phyloP scores from a whole-genome alignment of 2,113 vertebrate genomes.

The Hystrix brachyura region DNA sequence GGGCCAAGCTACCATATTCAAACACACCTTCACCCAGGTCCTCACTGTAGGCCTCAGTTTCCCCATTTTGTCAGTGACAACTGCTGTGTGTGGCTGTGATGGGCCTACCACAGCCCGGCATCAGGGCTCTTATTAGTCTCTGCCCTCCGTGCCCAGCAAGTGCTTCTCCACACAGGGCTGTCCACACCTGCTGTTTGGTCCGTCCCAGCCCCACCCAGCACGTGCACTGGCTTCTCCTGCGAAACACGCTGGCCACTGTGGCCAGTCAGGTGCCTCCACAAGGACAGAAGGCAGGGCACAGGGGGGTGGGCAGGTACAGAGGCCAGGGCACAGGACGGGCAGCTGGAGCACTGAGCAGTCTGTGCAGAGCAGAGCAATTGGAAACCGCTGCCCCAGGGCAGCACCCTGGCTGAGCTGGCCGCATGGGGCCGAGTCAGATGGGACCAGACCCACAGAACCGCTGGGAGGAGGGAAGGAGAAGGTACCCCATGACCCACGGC shows the following conservation, averaged over 20 bases:
- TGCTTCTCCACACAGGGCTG: neutral
- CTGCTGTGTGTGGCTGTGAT: neutral
- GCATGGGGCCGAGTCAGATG: neutral
- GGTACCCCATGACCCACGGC: neutral
- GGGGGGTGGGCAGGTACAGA: neutral
- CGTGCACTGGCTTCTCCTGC: accelerated
- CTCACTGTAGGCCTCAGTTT: neutral
- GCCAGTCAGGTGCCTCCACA: neutral
- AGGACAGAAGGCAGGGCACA: neutral
- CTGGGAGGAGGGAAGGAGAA: neutral
- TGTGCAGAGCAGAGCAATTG: no score
- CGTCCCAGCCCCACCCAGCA: neutral
- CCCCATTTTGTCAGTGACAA: neutral
- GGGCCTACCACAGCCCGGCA: neutral
- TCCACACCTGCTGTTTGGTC: neutral
- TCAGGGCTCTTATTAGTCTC: neutral
- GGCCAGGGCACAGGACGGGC: neutral
- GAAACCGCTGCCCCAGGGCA: neutral
- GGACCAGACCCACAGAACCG: neutral
- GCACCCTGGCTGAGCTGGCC: neutral
- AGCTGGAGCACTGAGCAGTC: neutral
- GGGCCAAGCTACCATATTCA: neutral
- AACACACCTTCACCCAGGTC: neutral
- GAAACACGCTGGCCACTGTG: no score
- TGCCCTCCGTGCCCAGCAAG: neutral